phyloP scores from a whole-genome alignment of 1,140 invertebrate genomes.

The Lutraria rhynchaena region DNA sequence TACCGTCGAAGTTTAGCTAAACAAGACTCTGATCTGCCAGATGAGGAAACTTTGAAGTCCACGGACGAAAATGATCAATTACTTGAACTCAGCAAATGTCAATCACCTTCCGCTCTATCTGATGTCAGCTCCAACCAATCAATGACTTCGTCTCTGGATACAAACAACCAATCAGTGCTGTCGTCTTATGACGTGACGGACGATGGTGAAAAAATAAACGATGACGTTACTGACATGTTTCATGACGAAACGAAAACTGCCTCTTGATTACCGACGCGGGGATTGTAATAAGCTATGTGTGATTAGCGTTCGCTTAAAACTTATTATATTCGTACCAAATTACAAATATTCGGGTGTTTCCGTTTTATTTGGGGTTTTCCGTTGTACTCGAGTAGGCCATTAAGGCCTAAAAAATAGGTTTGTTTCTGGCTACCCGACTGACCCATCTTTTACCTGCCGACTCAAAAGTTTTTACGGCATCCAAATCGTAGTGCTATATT shows the following conservation, averaged over 20 bases:
- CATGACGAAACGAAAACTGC: conserved; percentile 9
- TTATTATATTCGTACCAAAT: too few species aligned
- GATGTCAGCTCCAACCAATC: conserved; percentile 79
- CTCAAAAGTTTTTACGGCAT: too few species aligned
- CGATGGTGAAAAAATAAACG: not conserved
- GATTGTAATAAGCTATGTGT: too few species aligned
- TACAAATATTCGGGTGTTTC: too few species aligned
- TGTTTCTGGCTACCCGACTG: too few species aligned
- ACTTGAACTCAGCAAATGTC: conserved; percentile 64
- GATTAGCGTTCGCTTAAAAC: too few species aligned
- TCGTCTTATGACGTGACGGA: conserved; percentile 30
- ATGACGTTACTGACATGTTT: conserved; percentile 35
- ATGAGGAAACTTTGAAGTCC: conserved; percentile 64
- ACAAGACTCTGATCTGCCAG: conserved; percentile 85
- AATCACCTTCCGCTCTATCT: conserved; percentile 75
- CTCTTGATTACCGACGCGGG: too few species aligned
- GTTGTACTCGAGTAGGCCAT: too few species aligned
- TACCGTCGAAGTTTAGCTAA: conserved; percentile 96
- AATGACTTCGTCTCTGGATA: conserved; percentile 67
- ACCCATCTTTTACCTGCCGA: too few species aligned
- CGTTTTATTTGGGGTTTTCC: too few species aligned
- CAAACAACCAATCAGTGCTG: conserved; percentile 35
- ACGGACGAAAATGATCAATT: conserved; percentile 66
- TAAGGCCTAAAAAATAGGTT: too few species aligned
- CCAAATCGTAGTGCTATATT: too few species aligned